Conservation (phyloP, 2,888 invertebrate species). For the Entomobrya proxima region DNA sequence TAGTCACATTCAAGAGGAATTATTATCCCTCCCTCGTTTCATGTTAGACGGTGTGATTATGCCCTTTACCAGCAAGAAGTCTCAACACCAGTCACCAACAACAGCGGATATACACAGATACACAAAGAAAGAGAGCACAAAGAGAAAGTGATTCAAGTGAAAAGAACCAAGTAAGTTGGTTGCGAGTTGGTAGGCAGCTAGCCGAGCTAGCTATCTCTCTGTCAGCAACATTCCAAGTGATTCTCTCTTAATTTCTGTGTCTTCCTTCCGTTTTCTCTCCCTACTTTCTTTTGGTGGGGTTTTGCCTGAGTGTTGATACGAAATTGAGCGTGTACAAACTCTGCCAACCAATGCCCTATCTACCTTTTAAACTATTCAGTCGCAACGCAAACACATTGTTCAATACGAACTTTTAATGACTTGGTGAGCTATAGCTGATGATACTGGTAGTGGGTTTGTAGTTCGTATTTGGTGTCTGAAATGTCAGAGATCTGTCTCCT, state of each 20-base stretch:
- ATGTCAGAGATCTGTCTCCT: constrained; percentile 54
- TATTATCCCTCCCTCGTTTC: background rate
- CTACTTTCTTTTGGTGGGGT: too few relatives aligned
- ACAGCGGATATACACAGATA: background rate
- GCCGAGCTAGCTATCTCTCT: constrained; percentile 28
- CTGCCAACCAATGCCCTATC: background rate
- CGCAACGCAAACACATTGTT: background rate
- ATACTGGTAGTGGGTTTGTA: background rate
- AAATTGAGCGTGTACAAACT: constrained; percentile 15
- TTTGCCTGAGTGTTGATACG: background rate
- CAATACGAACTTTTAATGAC: too few relatives aligned
- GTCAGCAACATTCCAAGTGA: constrained; percentile 50
- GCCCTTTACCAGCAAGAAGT: too few relatives aligned
- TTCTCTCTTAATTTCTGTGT: background rate
- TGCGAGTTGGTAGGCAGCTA: constrained; percentile 38
- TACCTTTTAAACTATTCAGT: background rate
- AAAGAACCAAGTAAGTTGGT: constrained; percentile 18
- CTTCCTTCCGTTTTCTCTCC: background rate
- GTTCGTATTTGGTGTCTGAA: background rate
- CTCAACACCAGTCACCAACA: too few relatives aligned
- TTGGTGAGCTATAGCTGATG: background rate
- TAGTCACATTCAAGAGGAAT: constrained; percentile 30
- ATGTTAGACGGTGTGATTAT: background rate
- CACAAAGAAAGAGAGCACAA: background rate
- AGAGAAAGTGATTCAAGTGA: background rate